Conservation (phyloP, 2,888 invertebrate species). For the Nasonovia ribisnigri region DNA sequence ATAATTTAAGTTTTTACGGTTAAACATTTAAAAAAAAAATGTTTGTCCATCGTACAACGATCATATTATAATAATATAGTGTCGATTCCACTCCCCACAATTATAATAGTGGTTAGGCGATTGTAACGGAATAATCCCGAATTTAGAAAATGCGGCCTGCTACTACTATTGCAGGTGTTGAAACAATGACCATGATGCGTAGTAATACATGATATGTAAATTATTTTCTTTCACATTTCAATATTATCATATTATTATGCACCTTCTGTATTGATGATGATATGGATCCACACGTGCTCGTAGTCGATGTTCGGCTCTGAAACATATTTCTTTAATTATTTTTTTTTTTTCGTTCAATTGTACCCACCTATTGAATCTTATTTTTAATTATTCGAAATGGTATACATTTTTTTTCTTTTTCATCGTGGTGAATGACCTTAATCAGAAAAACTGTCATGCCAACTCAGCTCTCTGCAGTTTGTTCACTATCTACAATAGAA, state of each 20-base stretch:
- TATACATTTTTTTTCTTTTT: conserved; percentile 12
- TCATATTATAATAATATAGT: background rate
- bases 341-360: conserved; percentile 9
- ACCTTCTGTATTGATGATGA: background rate
- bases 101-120: background rate
- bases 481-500: background rate
- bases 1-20: background rate
- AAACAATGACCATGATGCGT: background rate
- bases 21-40: background rate
- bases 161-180: background rate
- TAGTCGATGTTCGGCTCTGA: background rate
- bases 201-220: background rate
- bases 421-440: conserved; percentile 41
- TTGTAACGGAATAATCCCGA: background rate
- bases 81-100: background rate
- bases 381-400: conserved; percentile 42
- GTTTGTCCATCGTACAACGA: background rate
- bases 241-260: background rate
- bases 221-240: background rate
- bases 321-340: conserved; percentile 20
- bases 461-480: background rate
- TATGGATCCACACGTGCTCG: background rate
- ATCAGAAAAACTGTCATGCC: conserved; percentile 49
- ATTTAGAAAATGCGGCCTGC: background rate
- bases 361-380: conserved; percentile 48